Percentiles rank a stretch among this genome's conserved stretches.
These are phyloP conservation scores for Vollenhovia emeryi DNA, from an alignment of 1,140 invertebrate genomes.

Conservation along the genomic window DNA sequence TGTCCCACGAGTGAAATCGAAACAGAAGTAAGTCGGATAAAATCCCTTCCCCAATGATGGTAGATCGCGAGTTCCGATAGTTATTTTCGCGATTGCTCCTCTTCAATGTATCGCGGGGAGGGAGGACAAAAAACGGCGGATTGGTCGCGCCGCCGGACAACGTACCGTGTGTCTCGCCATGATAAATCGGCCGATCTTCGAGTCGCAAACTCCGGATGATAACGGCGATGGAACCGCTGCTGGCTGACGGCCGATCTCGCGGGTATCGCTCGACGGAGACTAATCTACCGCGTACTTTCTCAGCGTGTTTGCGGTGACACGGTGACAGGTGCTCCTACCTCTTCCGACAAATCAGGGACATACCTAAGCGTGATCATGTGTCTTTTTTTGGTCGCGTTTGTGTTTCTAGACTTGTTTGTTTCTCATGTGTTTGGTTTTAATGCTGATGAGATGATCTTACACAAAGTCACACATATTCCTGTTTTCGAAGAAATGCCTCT, in stretches of 20 bases:
- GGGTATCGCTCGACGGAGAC: conserved; percentile 56
- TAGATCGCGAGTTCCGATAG: conserved; percentile 23
- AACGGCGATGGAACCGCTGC: conserved; percentile 40
- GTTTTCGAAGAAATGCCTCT: not conserved
- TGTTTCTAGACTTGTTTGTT: conserved; percentile 9
- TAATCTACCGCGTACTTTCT: conserved; percentile 64
- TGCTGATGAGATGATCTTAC: not conserved
- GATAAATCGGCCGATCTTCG: not conserved
- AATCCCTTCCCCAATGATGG: not conserved
- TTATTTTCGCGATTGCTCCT: conserved; percentile 1
- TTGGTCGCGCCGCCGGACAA: not conserved
- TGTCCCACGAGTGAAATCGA: conserved; percentile 33
- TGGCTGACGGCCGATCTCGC: conserved; percentile 52
- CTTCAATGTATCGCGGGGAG: not conserved
- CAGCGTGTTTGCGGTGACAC: conserved; percentile 24
- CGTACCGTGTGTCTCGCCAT: conserved; percentile 60
- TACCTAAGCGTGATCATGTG: conserved; percentile 11
- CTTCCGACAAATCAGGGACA: conserved; percentile 49
- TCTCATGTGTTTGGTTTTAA: not conserved
- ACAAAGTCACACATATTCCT: not conserved
- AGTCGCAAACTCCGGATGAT: not conserved
- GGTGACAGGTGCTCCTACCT: conserved; percentile 66
- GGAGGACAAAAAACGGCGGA: not conserved
- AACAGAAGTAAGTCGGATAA: conserved; percentile 46
- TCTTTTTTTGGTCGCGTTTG: not conserved